Percentiles rank a stretch among this genome's conserved stretches.
Evolutionary conservation across 2,797 vertebrate species (phyloP).

Genomic region (Cyprinella venusta): DNA sequence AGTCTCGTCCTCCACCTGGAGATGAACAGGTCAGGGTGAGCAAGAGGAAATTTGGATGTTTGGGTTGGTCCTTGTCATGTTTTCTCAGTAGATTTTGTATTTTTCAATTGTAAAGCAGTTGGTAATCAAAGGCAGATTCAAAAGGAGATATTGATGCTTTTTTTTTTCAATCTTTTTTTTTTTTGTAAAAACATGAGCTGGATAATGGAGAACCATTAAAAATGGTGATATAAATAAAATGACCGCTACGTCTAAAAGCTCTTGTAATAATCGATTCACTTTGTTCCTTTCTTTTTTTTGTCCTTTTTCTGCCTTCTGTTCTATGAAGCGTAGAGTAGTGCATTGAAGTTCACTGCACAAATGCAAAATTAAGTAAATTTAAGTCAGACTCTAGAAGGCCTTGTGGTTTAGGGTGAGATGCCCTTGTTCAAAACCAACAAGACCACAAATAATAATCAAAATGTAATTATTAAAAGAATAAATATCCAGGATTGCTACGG

Average conservation of each 20-base stretch:
- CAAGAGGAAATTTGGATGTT: not conserved
- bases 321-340: constrained; percentile 40
- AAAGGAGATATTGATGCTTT: constrained; percentile 3
- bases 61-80: constrained; percentile 21
- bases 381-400: not conserved
- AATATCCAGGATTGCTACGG: not conserved
- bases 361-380: not conserved
- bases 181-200: constrained; percentile 43
- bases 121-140: constrained; percentile 14
- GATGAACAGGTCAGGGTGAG: constrained; percentile 13
- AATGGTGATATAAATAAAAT: constrained; percentile 46
- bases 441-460: not conserved
- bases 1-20: constrained; percentile 1
- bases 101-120: constrained; percentile 30
- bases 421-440: not conserved
- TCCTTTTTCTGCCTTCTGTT: constrained; percentile 35
- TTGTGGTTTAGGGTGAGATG: not conserved
- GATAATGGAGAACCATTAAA: constrained; percentile 44
- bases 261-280: not conserved
- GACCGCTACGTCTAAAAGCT: constrained; percentile 51
- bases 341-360: constrained; percentile 12
- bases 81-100: constrained; percentile 39
- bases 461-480: too few relatives aligned
- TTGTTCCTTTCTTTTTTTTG: constrained; percentile 13
- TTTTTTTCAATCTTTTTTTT: not conserved